These are phyloP conservation scores for Amorpha juglandis DNA, from an alignment of 2,888 invertebrate genomes.

Conservation along the genomic window DNA sequence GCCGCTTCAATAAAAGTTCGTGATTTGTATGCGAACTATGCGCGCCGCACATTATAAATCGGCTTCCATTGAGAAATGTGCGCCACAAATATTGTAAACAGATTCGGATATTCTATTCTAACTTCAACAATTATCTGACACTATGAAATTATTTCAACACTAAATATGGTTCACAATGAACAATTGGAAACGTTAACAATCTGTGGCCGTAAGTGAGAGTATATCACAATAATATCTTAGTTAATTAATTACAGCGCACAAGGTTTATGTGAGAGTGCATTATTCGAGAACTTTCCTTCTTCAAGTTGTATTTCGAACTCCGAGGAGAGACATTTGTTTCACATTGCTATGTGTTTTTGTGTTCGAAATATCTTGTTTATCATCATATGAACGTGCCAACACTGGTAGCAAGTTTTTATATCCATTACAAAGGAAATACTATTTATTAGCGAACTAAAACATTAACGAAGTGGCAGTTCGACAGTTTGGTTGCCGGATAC, in stretches of 20 bases:
- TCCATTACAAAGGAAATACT: conserved; percentile 15
- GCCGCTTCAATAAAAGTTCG: conserved; percentile 8
- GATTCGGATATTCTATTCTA: background rate
- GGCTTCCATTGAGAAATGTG: conserved; percentile 25
- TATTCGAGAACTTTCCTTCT: conserved; percentile 21
- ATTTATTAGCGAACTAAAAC: conserved; percentile 19
- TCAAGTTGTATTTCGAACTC: conserved; percentile 6
- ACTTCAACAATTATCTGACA: conserved; percentile 10
- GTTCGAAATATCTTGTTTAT: background rate
- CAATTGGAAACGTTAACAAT: conserved; percentile 16
- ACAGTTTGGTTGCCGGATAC: conserved; percentile 28
- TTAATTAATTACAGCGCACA: conserved; percentile 6
- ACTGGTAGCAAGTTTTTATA: background rate
- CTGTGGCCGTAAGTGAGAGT: background rate
- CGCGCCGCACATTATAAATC: background rate
- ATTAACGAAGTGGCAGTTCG: conserved; percentile 23
- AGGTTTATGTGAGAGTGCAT: conserved; percentile 10
- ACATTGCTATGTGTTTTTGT: conserved; percentile 17
- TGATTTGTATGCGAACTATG: conserved; percentile 16
- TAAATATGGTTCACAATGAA: conserved; percentile 15
- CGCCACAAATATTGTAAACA: conserved; percentile 6
- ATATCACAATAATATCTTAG: conserved; percentile 14
- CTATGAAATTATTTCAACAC: background rate
- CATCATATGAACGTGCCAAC: background rate
- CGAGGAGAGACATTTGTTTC: background rate